Base-by-base conservation (phyloP, 2,888 invertebrate species). In the Conus canariensis region DNA sequence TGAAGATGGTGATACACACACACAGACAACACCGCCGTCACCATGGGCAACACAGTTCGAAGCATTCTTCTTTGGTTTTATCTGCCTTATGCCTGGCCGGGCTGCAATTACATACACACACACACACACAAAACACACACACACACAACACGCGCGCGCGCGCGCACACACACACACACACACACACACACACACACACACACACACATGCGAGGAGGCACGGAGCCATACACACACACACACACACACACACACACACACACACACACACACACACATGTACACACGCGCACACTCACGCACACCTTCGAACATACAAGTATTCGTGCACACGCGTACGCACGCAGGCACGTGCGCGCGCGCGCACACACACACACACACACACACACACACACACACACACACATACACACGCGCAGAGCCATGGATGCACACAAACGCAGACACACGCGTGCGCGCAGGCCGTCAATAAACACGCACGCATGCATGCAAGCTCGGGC, bases 251-350 rank as follows among this genome's bases (percentile, higher is more conserved):
- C 60, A 58, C 58, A 85, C 60, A 58, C 85, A 85, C 60, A 58
- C 59, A 85, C 85, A 14, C 85, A 56, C 85, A 56, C 58, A 85
- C 85, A 58, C 85, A 19, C 85, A 85, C 59, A 85, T 25, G n/a
- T 58, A 85, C 85, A 58, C 85, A 85, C 85, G 45, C 59, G n/a
- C 85, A 85, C 59, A 85, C 85, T 16, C 85, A 85, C 85, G 58
- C 85, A 85, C 85, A 85, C 58, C 1, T 19, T 8, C 85, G 58
- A 10, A 85, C 9, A 58, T 58, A 85, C 85, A 56, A 14, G 8
- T 12, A 12, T 19, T 58, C 22, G 7, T 58, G n/a, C 85, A 58
- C 85, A 58, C 58, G 19, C 45, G 58, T 19, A 58, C 85, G 60
- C 58, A 58, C 58, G 30, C 85, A 85, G 8, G 77, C 14, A 30